Evolutionary conservation across 2,113 vertebrate species (phyloP).

Genomic region (Eulemur macaco): DNA sequence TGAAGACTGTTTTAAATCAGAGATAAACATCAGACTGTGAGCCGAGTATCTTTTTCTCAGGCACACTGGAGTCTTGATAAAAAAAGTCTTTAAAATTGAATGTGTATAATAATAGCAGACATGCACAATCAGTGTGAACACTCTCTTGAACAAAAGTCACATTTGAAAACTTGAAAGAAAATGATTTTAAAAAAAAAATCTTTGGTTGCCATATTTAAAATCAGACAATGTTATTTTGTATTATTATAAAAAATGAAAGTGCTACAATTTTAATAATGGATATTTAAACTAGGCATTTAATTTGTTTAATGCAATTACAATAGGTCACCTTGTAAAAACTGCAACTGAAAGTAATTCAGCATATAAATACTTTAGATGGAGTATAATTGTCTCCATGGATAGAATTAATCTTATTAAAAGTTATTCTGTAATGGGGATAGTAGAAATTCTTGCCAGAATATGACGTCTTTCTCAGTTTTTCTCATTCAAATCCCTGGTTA

Average conservation of each 20-base stretch:
- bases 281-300: not conserved
- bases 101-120: conserved; percentile 36
- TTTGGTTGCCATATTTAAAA: conserved; percentile 6
- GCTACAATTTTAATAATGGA: not conserved
- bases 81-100: conserved; percentile 29
- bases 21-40: conserved; percentile 54
- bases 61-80: conserved; percentile 31
- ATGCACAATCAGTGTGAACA: not conserved
- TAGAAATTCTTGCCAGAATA: not conserved
- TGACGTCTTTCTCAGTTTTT: not conserved
- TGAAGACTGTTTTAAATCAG: conserved; percentile 60
- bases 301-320: not conserved
- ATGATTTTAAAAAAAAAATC: not conserved
- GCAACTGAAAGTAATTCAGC: not conserved
- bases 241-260: conserved; percentile 7
- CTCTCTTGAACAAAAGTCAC: not conserved
- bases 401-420: not conserved
- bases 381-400: not conserved
- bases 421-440: not conserved
- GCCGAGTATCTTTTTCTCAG: conserved; percentile 17
- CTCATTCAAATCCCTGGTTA: not conserved
- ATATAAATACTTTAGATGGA: not conserved
- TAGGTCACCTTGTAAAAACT: not conserved
- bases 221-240: not conserved
- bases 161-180: conserved; percentile 52